A percentile compares a stretch with the other conserved stretches of the same genome.
Conservation (phyloP, 2,113 vertebrate genomes). For the Leiothrix lutea region DNA sequence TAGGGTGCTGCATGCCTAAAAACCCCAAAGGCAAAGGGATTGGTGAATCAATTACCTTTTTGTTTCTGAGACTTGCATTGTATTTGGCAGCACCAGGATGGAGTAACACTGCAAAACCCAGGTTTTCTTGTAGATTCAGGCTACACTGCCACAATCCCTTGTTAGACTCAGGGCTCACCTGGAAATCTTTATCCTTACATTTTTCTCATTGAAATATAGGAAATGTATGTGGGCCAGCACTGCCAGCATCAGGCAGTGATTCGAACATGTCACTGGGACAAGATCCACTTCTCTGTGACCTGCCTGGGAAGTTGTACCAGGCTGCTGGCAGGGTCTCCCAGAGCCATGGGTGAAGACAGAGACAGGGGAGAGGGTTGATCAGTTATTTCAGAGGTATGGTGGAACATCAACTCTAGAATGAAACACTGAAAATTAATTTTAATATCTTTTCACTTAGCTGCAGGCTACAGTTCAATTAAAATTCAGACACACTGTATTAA, state of each 20-base stretch:
- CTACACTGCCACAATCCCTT: background rate
- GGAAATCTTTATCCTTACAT: background rate
- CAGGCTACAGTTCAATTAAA: conserved; percentile 51
- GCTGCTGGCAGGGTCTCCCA: background rate
- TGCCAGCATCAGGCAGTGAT: background rate
- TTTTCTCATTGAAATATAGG: background rate
- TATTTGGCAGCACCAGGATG: background rate
- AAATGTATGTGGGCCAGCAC: background rate
- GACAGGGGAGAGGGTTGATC: background rate
- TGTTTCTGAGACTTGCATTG: background rate
- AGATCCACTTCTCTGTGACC: rapidly evolving
- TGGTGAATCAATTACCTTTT: background rate
- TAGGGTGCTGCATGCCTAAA: background rate
- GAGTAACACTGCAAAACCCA: background rate
- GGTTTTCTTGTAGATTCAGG: background rate
- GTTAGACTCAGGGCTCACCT: background rate
- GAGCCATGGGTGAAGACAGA: background rate
- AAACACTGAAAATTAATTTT: conserved; percentile 39
- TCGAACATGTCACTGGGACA: background rate
- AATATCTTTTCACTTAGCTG: conserved; percentile 44
- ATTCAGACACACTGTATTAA: conserved; percentile 26
- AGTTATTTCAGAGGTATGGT: conserved; percentile 24
- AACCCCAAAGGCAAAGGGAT: background rate
- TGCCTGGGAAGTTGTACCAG: background rate
- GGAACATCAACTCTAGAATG: background rate